These are phyloP conservation scores for Tetrao urogallus DNA, from an alignment of 2,113 vertebrate genomes.

Conservation along the genomic window DNA sequence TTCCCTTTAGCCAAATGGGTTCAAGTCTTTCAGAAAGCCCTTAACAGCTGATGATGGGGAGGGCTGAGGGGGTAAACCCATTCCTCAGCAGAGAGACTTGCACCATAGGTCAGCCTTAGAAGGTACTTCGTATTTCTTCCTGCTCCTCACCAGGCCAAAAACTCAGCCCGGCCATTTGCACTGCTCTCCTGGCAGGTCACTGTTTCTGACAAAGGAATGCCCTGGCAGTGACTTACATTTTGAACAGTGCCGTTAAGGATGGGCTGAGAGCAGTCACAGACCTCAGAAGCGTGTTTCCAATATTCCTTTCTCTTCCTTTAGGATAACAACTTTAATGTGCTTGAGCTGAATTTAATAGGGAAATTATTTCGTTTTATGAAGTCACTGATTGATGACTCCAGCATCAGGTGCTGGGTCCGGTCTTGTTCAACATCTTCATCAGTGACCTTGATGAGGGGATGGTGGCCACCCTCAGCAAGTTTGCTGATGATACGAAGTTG, in stretches of 20 bases:
- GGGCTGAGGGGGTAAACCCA: neutral
- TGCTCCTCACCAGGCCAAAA: neutral
- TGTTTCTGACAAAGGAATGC: neutral
- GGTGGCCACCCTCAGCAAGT: too few species aligned
- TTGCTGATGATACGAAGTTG: too few species aligned
- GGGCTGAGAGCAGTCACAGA: neutral
- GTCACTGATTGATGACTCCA: neutral
- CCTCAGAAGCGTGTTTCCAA: neutral
- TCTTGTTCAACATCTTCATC: too few species aligned
- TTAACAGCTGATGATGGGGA: neutral
- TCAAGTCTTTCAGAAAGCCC: neutral
- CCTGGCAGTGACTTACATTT: neutral
- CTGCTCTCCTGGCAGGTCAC: neutral
- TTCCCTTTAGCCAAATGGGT: neutral
- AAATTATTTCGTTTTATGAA: neutral
- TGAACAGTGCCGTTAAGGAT: neutral
- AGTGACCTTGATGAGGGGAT: too few species aligned
- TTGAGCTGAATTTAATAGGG: neutral
- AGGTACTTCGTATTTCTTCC: neutral
- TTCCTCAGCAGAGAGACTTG: neutral
- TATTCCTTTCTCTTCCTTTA: neutral
- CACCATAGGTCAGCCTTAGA: neutral
- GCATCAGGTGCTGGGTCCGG: neutral
- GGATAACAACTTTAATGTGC: neutral
- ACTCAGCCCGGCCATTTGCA: neutral